These are phyloP conservation scores for Patiria miniata DNA, from an alignment of 35 echinoderm and acorn worm genomes.

Conservation along the genomic window DNA sequence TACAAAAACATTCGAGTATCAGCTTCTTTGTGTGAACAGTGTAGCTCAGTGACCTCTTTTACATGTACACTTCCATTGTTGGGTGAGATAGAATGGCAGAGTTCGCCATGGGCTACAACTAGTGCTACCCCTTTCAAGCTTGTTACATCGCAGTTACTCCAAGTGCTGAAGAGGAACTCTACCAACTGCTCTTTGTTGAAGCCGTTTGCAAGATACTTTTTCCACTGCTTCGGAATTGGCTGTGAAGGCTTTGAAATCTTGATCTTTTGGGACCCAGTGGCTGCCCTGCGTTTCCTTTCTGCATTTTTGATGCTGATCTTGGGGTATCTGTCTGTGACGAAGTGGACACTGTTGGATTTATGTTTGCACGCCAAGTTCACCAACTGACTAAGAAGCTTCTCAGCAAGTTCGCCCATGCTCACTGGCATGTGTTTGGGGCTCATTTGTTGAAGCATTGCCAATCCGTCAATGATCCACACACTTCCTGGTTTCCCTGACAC, in stretches of 20 bases:
- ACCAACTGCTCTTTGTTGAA: conserved; percentile 64
- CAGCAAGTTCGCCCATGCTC: conserved; percentile 40
- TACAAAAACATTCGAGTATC: conserved; percentile 67
- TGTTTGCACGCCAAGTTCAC: neutral
- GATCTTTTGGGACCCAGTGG: too few relatives aligned
- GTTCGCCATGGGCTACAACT: conserved; percentile 46
- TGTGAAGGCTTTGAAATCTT: conserved; percentile 24
- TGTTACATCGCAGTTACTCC: conserved; percentile 10
- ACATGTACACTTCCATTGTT: conserved; percentile 13
- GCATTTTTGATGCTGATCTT: conserved; percentile 61
- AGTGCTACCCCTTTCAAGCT: conserved; percentile 41
- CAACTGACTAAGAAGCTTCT: conserved; percentile 33
- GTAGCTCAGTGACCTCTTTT: conserved; percentile 21
- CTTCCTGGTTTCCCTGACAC: conserved; percentile 7
- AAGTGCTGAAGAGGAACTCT: conserved; percentile 52
- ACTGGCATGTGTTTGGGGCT: conserved; percentile 18
- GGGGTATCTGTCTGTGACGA: conserved; percentile 71
- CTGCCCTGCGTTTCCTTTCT: conserved; percentile 46
- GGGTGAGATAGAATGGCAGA: conserved; percentile 49
- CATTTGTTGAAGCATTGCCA: conserved; percentile 67
- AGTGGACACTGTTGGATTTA: too few relatives aligned
- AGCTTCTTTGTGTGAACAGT: conserved; percentile 71
- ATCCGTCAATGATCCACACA: conserved; percentile 61
- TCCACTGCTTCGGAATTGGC: conserved; percentile 59
- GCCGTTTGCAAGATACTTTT: too few relatives aligned